Conservation (phyloP, 1,140 invertebrate genomes). For the Papilio polyxenes region DNA sequence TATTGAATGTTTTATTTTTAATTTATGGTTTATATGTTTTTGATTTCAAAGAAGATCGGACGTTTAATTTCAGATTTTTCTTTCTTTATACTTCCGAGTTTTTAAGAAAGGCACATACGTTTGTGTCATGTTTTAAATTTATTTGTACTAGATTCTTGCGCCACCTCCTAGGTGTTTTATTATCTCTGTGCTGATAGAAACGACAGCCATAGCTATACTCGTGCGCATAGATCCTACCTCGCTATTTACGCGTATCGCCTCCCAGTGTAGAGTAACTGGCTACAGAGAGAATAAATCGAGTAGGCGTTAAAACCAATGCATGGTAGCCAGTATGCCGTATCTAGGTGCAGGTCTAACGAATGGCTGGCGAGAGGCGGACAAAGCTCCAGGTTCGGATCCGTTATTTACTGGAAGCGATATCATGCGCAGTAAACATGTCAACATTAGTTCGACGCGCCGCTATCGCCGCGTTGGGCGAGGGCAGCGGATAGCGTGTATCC, state of each 20-base stretch:
- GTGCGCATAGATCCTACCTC: constrained; percentile 27
- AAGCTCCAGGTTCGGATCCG: constrained; percentile 50
- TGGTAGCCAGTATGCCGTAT: constrained; percentile 38
- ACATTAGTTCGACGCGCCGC: constrained; percentile 52
- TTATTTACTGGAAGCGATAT: constrained; percentile 64
- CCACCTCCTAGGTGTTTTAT: not conserved
- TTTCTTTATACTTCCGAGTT: not conserved
- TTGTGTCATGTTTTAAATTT: not conserved
- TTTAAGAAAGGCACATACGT: not conserved
- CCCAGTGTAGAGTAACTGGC: constrained; percentile 22
- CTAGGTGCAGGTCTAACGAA: constrained; percentile 43
- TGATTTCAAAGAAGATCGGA: not conserved
- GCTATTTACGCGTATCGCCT: constrained; percentile 25
- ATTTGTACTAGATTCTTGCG: not conserved
- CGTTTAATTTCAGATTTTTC: not conserved
- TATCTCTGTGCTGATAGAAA: not conserved
- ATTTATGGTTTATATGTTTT: constrained; percentile 35
- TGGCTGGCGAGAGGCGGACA: constrained; percentile 43
- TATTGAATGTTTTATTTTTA: constrained; percentile 44
- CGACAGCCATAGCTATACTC: not conserved
- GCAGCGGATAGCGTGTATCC: constrained; percentile 38
- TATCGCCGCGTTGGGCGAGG: constrained; percentile 44
- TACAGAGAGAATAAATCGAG: constrained; percentile 28
- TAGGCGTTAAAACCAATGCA: constrained; percentile 38
- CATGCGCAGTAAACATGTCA: constrained; percentile 68